Evolutionary conservation across 2,113 vertebrate species (phyloP), one percentile per base, ranked within the genome.

Genomic region (Agapornis roseicollis): DNA sequence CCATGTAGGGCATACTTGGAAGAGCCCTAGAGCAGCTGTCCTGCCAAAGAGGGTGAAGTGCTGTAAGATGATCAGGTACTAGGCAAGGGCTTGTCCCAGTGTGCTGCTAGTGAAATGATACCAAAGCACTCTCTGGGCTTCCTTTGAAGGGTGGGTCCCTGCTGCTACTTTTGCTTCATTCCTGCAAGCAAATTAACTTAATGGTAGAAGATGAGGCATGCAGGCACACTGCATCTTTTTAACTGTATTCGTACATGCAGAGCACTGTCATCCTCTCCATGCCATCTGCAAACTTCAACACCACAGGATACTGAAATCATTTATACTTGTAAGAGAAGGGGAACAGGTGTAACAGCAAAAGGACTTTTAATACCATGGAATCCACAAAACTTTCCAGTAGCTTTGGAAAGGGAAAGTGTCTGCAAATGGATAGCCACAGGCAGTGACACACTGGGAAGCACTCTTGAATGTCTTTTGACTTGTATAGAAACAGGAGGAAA

Each of bases 1-100:
- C 72, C 58, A 29, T 70, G 52, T 9, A 91, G 78, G 93, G 96
- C 49, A 96, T 86, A 53, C 89, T 97, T 97, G 84, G 96, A 87
- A 89, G 60, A 70, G 77, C 79, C 69, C 47, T 72, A 20, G 74
- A 94, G 93, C 97, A 98, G 97, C 98, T 98, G 97, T 93, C 87
- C 89, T 90, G 96, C 97, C 96, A 95, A 97, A 98, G 82, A 92
- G 95, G 94, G 97, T 94, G 64, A 55, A 80, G 79, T 31, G 93
- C 95, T 96, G 97, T 96, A 98, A 98, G 95, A 96, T 77, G 96
- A 98, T 95, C 94, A 85, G 79, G 41, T 80, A 71, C 65, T 17
- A 8, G 93, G 22, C 82, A 35, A 66, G 85, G 93, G 91, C 66
- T 91, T 89, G 94, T 95, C 89, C 95, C 25, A 2, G 74, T 91